phyloP scores from a whole-genome alignment of 2,797 vertebrate species.

The Hirundo rustica region DNA sequence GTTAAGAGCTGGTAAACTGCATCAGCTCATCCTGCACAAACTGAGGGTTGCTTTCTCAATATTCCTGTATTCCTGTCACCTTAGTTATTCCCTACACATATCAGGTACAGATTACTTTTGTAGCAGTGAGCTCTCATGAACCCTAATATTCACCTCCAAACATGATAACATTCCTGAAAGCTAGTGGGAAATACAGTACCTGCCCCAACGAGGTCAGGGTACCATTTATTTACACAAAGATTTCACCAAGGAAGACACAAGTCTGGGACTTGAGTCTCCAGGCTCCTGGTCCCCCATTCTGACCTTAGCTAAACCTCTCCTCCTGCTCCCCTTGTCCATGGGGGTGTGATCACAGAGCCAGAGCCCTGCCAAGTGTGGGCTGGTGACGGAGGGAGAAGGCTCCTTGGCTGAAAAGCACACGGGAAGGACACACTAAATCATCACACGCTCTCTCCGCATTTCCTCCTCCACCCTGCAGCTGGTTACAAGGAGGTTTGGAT shows the following conservation, averaged over 20 bases:
- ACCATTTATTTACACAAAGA: neutral
- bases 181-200: neutral
- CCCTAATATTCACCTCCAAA: neutral
- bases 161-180: rapidly evolving
- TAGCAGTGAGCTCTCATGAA: neutral
- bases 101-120: neutral
- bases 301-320: neutral
- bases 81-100: neutral
- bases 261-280: neutral
- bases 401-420: neutral
- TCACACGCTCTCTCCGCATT: neutral
- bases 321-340: rapidly evolving
- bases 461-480: conserved; percentile 47
- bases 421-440: conserved; percentile 61
- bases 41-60: neutral
- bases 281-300: neutral
- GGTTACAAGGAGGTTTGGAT: conserved; percentile 53
- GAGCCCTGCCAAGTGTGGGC: neutral
- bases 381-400: neutral
- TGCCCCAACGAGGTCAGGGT: rapidly evolving
- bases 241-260: neutral
- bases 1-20: neutral
- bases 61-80: neutral
- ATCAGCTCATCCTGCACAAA: neutral
- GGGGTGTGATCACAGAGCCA: neutral